These are phyloP conservation scores for Remorina albescens DNA, from an alignment of 2,797 vertebrate species.

Conservation along the genomic window DNA sequence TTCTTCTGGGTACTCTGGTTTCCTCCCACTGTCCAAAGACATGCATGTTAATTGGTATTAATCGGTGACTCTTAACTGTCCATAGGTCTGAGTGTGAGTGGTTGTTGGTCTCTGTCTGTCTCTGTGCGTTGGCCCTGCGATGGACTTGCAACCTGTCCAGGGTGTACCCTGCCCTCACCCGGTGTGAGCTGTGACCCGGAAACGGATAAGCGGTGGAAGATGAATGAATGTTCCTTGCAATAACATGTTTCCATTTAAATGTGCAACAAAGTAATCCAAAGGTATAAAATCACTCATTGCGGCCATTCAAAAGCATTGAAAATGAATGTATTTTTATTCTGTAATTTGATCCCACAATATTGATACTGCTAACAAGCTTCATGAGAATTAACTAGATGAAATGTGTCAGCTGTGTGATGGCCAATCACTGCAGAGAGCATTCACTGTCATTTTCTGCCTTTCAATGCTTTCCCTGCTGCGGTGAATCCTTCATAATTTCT, in stretches of 20 bases:
- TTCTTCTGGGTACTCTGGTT: too few species aligned
- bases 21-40: too few species aligned
- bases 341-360: conserved; percentile 23
- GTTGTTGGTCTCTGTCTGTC: too few species aligned
- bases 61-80: too few species aligned
- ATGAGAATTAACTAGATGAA: conserved; percentile 39
- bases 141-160: too few species aligned
- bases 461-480: conserved; percentile 52
- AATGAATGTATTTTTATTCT: conserved; percentile 41
- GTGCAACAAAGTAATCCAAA: conserved; percentile 30
- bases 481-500: conserved; percentile 66
- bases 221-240: background rate
- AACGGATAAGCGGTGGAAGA: too few species aligned
- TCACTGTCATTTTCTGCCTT: conserved; percentile 61
- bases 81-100: too few species aligned
- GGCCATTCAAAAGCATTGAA: background rate
- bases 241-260: conserved; percentile 34
- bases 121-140: too few species aligned
- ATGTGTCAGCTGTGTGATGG: conserved; percentile 18
- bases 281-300: conserved; percentile 1
- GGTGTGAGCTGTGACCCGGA: too few species aligned
- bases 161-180: too few species aligned
- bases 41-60: too few species aligned
- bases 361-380: conserved; percentile 41
- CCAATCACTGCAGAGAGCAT: conserved; percentile 35